A percentile compares a stretch with the other conserved stretches of the same genome.
Evolutionary conservation across 1,140 invertebrate genomes (phyloP).

Genomic region (Ctenoplectra terminalis): DNA sequence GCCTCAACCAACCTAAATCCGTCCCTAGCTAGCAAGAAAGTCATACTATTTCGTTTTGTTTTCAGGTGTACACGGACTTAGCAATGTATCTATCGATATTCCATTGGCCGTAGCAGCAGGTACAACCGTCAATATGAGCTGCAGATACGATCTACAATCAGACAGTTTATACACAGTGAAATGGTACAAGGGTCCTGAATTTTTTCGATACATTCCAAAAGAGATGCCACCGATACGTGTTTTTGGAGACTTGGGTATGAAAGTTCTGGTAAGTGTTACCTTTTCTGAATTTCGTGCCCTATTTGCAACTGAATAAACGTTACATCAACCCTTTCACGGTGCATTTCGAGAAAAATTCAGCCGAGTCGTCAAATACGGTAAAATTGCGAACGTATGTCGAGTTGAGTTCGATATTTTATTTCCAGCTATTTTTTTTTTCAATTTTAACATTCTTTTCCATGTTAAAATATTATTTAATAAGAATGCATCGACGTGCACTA

Average conservation of each 20-base stretch:
- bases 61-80: slow-evolving; percentile 77
- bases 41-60: slow-evolving; percentile 44
- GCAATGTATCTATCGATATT: slow-evolving; percentile 80
- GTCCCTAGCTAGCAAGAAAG: background rate
- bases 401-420: too few relatives aligned
- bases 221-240: slow-evolving; percentile 88
- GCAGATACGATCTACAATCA: slow-evolving; percentile 79
- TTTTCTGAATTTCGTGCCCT: background rate
- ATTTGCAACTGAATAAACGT: background rate
- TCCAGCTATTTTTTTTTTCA: too few relatives aligned
- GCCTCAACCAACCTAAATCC: too few relatives aligned
- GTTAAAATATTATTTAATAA: too few relatives aligned
- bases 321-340: background rate
- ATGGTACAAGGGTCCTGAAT: slow-evolving; percentile 92
- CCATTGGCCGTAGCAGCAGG: slow-evolving; percentile 82
- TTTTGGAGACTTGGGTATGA: slow-evolving; percentile 85
- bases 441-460: too few relatives aligned
- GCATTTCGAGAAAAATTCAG: too few relatives aligned
- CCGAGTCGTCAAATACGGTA: too few relatives aligned
- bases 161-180: slow-evolving; percentile 91
- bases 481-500: too few relatives aligned
- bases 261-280: slow-evolving; percentile 88
- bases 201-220: slow-evolving; percentile 90
- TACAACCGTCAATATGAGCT: slow-evolving; percentile 80
- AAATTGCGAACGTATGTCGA: too few relatives aligned